Evolutionary conservation across 2,888 invertebrate genomes (phyloP).

Genomic region (Entomobrya proxima): DNA sequence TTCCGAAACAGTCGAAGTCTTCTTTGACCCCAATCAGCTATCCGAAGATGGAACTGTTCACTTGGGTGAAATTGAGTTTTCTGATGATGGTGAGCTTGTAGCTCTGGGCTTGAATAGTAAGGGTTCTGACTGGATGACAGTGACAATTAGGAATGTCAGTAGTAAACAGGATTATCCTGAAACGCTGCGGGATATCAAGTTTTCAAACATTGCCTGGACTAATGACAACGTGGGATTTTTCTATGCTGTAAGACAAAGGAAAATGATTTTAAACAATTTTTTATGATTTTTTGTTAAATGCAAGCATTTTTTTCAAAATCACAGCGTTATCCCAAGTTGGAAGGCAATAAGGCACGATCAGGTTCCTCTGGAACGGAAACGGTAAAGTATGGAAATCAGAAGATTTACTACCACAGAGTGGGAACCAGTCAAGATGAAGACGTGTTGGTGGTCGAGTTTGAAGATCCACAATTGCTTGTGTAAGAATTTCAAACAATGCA

Average conservation of each 20-base stretch:
- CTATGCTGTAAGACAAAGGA: slow-evolving; percentile 79
- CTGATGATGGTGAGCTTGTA: slow-evolving; percentile 92
- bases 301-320: background rate
- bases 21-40: slow-evolving; percentile 91
- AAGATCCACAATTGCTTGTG: slow-evolving; percentile 93
- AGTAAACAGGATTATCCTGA: slow-evolving; percentile 91
- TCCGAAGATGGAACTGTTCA: slow-evolving; percentile 90
- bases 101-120: slow-evolving; percentile 94
- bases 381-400: slow-evolving; percentile 84
- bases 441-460: slow-evolving; percentile 91
- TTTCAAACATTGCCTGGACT: slow-evolving; percentile 93
- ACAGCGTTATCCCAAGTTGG: slow-evolving; percentile 86
- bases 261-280: background rate
- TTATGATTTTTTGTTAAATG: background rate
- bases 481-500: slow-evolving; percentile 78
- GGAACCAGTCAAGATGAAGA: slow-evolving; percentile 91
- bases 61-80: slow-evolving; percentile 86
- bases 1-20: slow-evolving; percentile 85
- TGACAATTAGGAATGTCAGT: slow-evolving; percentile 87
- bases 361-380: slow-evolving; percentile 95
- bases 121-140: slow-evolving; percentile 97
- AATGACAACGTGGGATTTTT: slow-evolving; percentile 96
- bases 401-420: slow-evolving; percentile 92
- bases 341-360: too few relatives aligned
- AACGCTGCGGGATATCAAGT: slow-evolving; percentile 91